phyloP scores from a whole-genome alignment of 2,888 invertebrate genomes.

The Andrena minutula region DNA sequence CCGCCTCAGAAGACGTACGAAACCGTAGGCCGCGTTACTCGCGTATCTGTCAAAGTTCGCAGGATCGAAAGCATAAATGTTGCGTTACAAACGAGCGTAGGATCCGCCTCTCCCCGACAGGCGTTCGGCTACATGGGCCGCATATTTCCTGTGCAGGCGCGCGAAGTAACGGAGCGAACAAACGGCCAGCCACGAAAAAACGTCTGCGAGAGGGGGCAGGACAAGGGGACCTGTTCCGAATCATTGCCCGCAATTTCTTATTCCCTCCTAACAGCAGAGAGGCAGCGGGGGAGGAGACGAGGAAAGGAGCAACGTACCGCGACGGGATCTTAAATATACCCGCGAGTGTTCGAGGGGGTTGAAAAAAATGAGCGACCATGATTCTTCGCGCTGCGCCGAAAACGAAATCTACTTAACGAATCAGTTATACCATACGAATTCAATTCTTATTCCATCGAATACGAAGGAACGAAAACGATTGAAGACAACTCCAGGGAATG shows the following conservation, averaged over 20 bases:
- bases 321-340: conserved; percentile 44
- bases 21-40: not conserved
- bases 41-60: conserved; percentile 20
- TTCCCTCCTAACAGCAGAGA: conserved; percentile 54
- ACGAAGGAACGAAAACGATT: not conserved
- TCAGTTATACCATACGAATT: not conserved
- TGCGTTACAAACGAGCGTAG: conserved; percentile 61
- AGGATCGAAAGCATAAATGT: conserved; percentile 54
- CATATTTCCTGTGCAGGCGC: conserved; percentile 59
- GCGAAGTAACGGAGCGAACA: conserved; percentile 57
- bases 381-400: too few species aligned
- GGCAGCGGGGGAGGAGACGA: not conserved
- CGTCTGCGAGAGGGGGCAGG: conserved; percentile 22
- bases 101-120: conserved; percentile 38
- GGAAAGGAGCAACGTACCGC: conserved; percentile 3
- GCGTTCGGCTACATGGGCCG: conserved; percentile 46
- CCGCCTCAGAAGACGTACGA: not conserved
- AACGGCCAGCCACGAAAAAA: conserved; percentile 61
- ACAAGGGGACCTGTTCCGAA: conserved; percentile 60
- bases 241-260: conserved; percentile 70
- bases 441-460: not conserved
- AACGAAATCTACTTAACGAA: not conserved
- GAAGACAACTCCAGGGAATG: too few species aligned
- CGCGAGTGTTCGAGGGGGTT: conserved; percentile 4
- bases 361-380: conserved; percentile 25